A percentile compares a stretch with the other conserved stretches of the same genome.
Evolutionary conservation across 2,797 vertebrate genomes (phyloP).

Genomic region (Galaxias olidus): DNA sequence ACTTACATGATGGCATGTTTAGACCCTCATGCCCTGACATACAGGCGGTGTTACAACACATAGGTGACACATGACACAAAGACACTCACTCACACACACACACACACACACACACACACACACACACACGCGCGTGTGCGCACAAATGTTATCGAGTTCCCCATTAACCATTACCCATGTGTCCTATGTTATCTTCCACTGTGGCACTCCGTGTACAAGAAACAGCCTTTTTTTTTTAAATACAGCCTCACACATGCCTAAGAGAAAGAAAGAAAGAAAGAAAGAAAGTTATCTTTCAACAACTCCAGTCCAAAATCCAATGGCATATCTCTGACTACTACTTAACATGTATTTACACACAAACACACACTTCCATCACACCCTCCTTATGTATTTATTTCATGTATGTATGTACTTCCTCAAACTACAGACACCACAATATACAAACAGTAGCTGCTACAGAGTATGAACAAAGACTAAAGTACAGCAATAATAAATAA

Average conservation of each 20-base stretch:
- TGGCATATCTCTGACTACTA: not conserved
- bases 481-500: no score
- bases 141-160: conserved; percentile 2
- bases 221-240: not conserved
- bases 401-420: no score
- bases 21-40: not conserved
- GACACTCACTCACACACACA: not conserved
- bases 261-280: not conserved
- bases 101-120: not conserved
- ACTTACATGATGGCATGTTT: not conserved
- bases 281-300: no score
- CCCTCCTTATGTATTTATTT: not conserved
- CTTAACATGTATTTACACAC: not conserved
- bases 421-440: no score
- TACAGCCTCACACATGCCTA: not conserved
- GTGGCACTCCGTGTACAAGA: not conserved
- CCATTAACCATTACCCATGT: conserved; percentile 1
- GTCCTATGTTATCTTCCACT: not conserved
- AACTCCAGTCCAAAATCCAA: conserved; percentile 1
- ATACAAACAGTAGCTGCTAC: no score
- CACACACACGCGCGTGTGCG: not conserved
- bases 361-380: not conserved
- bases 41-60: not conserved
- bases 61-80: not conserved
- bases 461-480: no score